Percentiles rank a stretch among this genome's conserved stretches.
Evolutionary conservation across 64 coral and sea anemone species (phyloP).

Genomic region (Anthopleura sola): DNA sequence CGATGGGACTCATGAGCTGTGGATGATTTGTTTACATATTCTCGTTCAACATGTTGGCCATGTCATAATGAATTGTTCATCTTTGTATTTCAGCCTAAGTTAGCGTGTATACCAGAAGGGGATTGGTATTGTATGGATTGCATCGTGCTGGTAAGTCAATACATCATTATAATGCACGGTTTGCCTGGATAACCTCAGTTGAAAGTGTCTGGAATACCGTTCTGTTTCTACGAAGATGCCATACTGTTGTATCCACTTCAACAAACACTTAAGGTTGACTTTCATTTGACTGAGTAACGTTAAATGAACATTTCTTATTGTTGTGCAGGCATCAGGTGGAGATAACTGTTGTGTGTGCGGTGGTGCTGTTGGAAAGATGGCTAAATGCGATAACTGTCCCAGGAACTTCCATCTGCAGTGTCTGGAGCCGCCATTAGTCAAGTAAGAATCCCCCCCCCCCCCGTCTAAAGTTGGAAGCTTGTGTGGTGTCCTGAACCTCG

Average conservation of each 20-base stretch:
- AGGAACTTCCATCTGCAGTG: constrained; percentile 92
- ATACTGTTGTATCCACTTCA: too few species aligned
- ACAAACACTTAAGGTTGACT: background rate
- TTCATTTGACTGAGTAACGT: too few species aligned
- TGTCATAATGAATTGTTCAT: background rate
- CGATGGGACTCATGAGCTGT: too few species aligned
- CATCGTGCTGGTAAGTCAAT: constrained; percentile 79
- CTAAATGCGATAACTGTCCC: constrained; percentile 94
- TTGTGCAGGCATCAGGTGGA: constrained; percentile 72
- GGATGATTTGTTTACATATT: background rate
- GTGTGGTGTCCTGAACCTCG: too few species aligned
- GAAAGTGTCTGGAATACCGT: too few species aligned
- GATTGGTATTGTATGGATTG: constrained; percentile 98
- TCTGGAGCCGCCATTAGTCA: constrained; percentile 89
- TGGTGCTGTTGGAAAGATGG: constrained; percentile 76
- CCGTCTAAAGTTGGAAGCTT: too few species aligned
- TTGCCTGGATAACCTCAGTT: too few species aligned
- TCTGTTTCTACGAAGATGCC: too few species aligned
- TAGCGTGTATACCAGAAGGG: constrained; percentile 77
- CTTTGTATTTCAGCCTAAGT: constrained; percentile 76
- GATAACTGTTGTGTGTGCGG: constrained; percentile 93
- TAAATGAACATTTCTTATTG: too few species aligned
- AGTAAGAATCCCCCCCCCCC: constrained; percentile 44
- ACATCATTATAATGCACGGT: background rate
- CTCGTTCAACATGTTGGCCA: too few species aligned